phyloP scores from a whole-genome alignment of 1,140 invertebrate species.

The Eciton burchellii region DNA sequence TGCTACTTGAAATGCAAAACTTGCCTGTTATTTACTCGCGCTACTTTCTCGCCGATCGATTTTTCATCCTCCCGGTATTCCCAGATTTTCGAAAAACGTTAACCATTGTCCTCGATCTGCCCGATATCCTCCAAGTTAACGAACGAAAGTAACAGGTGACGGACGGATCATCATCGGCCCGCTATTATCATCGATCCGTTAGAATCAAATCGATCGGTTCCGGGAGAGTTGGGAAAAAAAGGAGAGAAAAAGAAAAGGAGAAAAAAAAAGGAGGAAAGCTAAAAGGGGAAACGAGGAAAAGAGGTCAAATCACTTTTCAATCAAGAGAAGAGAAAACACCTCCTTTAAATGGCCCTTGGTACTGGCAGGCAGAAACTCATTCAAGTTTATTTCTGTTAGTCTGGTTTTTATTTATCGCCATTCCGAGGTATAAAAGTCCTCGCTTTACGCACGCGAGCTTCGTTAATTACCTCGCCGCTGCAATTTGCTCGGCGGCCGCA shows the following conservation, averaged over 20 bases:
- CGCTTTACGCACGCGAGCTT: background rate
- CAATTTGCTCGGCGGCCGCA: slow-evolving; percentile 2
- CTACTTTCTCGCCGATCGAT: too few species aligned
- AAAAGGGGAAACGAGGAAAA: background rate
- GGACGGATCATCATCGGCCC: too few species aligned
- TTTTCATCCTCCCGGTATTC: too few species aligned
- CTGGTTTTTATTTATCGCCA: slow-evolving; percentile 13
- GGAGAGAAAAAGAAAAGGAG: background rate
- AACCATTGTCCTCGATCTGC: too few species aligned
- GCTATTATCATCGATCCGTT: too few species aligned
- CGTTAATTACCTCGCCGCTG: slow-evolving; percentile 30
- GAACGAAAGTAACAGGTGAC: too few species aligned
- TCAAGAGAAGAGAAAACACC: background rate
- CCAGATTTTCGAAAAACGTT: too few species aligned
- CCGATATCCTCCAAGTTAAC: too few species aligned
- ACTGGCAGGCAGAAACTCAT: background rate
- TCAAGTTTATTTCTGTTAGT: slow-evolving; percentile 3
- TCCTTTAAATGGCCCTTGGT: slow-evolving; percentile 1
- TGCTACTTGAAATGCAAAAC: background rate
- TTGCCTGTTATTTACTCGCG: background rate
- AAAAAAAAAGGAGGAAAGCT: too few species aligned
- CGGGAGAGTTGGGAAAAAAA: too few species aligned
- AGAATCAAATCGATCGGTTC: too few species aligned
- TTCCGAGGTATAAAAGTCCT: background rate
- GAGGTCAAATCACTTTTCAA: background rate